Evolutionary conservation across 2,113 vertebrate genomes (phyloP).

Genomic region (Lophius piscatorius): DNA sequence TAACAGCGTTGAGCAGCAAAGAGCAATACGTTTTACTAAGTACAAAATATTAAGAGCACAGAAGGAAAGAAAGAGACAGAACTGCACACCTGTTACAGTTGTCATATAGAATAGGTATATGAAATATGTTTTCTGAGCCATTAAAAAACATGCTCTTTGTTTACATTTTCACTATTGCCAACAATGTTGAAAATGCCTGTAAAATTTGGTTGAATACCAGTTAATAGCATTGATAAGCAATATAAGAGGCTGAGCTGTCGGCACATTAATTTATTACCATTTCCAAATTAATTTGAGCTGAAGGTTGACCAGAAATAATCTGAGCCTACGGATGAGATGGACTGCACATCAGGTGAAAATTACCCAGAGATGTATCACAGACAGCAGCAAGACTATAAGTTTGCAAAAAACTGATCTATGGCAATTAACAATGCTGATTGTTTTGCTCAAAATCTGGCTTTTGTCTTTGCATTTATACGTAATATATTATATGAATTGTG

Average conservation of each 20-base stretch:
- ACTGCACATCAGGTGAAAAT: background rate
- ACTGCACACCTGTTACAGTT: too few species aligned
- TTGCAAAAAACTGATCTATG: background rate
- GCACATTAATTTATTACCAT: background rate
- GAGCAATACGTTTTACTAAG: too few species aligned
- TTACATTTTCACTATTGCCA: background rate
- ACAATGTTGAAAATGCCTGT: background rate
- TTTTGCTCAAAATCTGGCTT: background rate
- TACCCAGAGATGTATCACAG: background rate
- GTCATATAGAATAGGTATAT: too few species aligned
- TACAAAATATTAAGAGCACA: too few species aligned
- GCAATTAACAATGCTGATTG: too few species aligned
- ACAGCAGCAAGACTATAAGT: background rate
- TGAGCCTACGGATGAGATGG: slow-evolving; percentile 16
- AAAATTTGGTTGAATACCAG: background rate
- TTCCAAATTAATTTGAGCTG: slow-evolving; percentile 27
- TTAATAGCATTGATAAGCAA: slow-evolving; percentile 9
- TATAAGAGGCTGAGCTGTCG: background rate
- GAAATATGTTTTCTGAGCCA: too few species aligned
- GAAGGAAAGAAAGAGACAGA: too few species aligned
- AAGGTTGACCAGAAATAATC: slow-evolving; percentile 21
- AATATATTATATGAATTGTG: too few species aligned
- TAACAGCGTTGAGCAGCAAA: too few species aligned
- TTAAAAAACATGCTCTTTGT: too few species aligned
- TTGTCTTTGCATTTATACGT: background rate